Percentiles rank a stretch among this genome's conserved stretches.
phyloP scores from a whole-genome alignment of 2,797 vertebrate species.

The Danio aesculapii region DNA sequence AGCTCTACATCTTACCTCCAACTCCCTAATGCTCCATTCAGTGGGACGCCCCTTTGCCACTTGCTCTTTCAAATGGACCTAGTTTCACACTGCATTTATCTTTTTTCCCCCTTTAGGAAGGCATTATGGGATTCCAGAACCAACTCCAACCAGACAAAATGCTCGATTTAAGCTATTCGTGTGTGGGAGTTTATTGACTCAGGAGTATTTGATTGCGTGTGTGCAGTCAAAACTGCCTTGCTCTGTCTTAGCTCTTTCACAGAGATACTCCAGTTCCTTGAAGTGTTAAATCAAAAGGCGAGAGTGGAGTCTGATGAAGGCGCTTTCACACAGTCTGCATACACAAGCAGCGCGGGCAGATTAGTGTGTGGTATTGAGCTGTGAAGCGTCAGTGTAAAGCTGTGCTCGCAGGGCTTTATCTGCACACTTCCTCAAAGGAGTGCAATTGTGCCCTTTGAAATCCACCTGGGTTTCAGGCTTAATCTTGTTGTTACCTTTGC shows the following conservation, averaged over 20 bases:
- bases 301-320: slow-evolving; percentile 43
- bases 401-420: slow-evolving; percentile 43
- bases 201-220: neutral
- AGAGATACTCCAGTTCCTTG: slow-evolving; percentile 36
- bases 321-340: slow-evolving; percentile 38
- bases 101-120: slow-evolving; percentile 51
- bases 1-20: slow-evolving; percentile 11
- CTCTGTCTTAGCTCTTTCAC: slow-evolving; percentile 11
- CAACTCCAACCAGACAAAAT: slow-evolving; percentile 22
- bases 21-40: slow-evolving; percentile 30
- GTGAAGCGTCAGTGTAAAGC: slow-evolving; percentile 45
- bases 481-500: slow-evolving; percentile 28
- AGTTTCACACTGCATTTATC: slow-evolving; percentile 27
- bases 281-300: slow-evolving; percentile 53
- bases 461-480: slow-evolving; percentile 39
- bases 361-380: slow-evolving; percentile 60
- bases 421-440: slow-evolving; percentile 52
- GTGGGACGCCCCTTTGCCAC: slow-evolving; percentile 1
- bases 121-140: slow-evolving; percentile 12
- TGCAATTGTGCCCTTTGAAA: slow-evolving; percentile 52
- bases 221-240: neutral
- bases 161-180: slow-evolving; percentile 34
- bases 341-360: slow-evolving; percentile 42
- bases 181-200: slow-evolving; percentile 17
- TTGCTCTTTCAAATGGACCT: slow-evolving; percentile 46